A percentile compares a stretch with the other conserved stretches of the same genome.
Evolutionary conservation across 2,113 vertebrate species (phyloP).

Genomic region (Oreotragus oreotragus): DNA sequence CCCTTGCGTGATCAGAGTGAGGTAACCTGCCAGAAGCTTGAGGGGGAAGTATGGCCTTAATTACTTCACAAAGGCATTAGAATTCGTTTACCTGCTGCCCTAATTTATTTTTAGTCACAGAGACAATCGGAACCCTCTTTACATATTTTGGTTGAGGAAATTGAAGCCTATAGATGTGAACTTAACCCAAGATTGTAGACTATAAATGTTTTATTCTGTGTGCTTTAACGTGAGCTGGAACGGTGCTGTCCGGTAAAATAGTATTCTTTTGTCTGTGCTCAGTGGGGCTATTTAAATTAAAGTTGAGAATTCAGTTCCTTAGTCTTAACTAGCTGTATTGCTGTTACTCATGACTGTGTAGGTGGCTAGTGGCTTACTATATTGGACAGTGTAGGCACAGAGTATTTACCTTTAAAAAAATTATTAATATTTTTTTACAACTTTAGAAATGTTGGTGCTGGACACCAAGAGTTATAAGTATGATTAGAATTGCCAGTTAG

Average conservation of each 20-base stretch:
- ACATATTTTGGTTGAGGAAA: not conserved
- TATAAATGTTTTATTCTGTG: not conserved
- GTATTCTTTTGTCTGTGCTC: not conserved
- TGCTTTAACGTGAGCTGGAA: not conserved
- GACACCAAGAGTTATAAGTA: not conserved
- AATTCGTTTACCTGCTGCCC: not conserved
- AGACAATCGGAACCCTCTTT: not conserved
- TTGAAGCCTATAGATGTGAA: not conserved
- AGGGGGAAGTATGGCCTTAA: not conserved
- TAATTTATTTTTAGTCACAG: not conserved
- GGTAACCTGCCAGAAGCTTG: not conserved
- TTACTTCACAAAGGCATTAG: not conserved
- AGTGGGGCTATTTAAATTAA: not conserved
- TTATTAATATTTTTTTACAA: not conserved
- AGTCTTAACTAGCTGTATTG: not conserved
- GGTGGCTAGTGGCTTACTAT: not conserved
- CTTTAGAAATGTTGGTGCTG: not conserved
- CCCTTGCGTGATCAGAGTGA: fast-evolving
- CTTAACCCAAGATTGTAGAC: not conserved
- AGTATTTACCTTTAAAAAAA: not conserved
- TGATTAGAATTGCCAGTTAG: not conserved
- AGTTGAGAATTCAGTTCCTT: not conserved
- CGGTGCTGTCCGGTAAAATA: not conserved
- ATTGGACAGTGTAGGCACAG: not conserved
- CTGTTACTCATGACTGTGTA: not conserved